Conservation (phyloP, 2,888 invertebrate species). For the Microchrysa polita region DNA sequence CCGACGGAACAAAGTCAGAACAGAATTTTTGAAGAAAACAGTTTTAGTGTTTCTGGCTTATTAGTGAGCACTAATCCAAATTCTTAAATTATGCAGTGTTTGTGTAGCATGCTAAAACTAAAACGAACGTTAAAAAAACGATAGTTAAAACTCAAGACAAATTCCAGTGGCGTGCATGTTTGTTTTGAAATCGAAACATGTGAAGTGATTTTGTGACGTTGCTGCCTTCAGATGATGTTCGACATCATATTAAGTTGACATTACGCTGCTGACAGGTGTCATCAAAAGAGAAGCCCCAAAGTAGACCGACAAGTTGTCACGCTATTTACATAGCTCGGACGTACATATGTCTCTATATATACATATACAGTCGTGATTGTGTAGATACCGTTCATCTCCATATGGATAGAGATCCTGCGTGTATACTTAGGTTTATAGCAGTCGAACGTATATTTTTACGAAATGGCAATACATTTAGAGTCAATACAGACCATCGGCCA, state of each 20-base stretch:
- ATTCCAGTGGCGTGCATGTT: conserved; percentile 34
- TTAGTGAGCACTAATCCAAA: too few relatives aligned
- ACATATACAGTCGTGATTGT: too few relatives aligned
- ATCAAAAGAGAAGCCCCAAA: conserved; percentile 36
- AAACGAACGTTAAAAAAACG: too few relatives aligned
- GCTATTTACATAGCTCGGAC: conserved; percentile 35
- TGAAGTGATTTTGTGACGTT: conserved; percentile 40
- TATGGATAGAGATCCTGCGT: neutral
- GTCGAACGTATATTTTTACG: too few relatives aligned
- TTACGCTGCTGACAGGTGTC: conserved; percentile 46
- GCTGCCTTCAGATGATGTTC: conserved; percentile 48
- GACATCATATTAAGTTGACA: conserved; percentile 48
- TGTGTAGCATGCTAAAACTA: too few relatives aligned
- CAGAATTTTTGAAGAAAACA: too few relatives aligned
- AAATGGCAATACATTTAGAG: neutral
- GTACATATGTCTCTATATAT: too few relatives aligned
- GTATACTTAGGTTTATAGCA: neutral
- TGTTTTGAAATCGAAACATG: conserved; percentile 21
- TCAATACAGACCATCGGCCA: conserved; percentile 3
- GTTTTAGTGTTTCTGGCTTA: too few relatives aligned
- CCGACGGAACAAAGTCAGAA: too few relatives aligned
- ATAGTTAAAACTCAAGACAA: too few relatives aligned
- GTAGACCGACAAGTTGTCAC: conserved; percentile 21
- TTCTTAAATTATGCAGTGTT: too few relatives aligned
- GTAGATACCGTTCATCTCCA: neutral